These are phyloP conservation scores for Remorina albescens DNA, from an alignment of 2,797 vertebrate species.

Conservation along the genomic window DNA sequence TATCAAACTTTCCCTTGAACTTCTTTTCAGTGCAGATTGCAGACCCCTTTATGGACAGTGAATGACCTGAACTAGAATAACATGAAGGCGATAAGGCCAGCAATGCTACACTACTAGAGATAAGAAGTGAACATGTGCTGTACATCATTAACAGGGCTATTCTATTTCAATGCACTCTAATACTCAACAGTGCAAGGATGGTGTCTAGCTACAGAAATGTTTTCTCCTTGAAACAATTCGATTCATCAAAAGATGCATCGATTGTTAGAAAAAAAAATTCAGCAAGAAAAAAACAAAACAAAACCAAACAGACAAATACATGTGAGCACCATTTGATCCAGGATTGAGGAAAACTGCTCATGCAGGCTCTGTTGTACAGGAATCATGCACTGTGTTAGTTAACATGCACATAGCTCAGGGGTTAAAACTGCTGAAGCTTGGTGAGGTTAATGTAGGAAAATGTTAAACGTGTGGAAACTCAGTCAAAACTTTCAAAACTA, in stretches of 20 bases:
- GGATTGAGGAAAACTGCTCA: slow-evolving; percentile 48
- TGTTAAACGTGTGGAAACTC: slow-evolving; percentile 47
- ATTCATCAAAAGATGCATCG: slow-evolving; percentile 12
- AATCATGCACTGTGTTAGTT: slow-evolving; percentile 70
- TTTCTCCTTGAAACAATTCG: slow-evolving; percentile 8
- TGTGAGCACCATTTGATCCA: slow-evolving; percentile 30
- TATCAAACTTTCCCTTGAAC: slow-evolving; percentile 21
- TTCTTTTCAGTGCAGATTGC: no score
- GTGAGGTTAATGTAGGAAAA: slow-evolving; percentile 36
- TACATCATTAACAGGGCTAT: slow-evolving; percentile 35
- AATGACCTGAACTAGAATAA: slow-evolving; percentile 33
- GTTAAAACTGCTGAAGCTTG: slow-evolving; percentile 53
- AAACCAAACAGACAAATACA: not conserved
- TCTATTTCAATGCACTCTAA: slow-evolving; percentile 60
- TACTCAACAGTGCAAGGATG: not conserved
- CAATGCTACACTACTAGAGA: slow-evolving; percentile 37
- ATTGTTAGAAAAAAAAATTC: slow-evolving; percentile 49
- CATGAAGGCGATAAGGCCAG: slow-evolving; percentile 13
- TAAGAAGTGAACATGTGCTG: slow-evolving; percentile 45
- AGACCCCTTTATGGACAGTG: not conserved
- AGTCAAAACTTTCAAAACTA: slow-evolving; percentile 16
- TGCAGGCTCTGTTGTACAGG: slow-evolving; percentile 45
- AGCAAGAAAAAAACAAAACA: slow-evolving; percentile 4
- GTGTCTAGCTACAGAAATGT: not conserved
- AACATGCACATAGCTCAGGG: slow-evolving; percentile 44